Evolutionary conservation across 2,797 vertebrate genomes (phyloP).

Genomic region (Scomberomorus guttatus): DNA sequence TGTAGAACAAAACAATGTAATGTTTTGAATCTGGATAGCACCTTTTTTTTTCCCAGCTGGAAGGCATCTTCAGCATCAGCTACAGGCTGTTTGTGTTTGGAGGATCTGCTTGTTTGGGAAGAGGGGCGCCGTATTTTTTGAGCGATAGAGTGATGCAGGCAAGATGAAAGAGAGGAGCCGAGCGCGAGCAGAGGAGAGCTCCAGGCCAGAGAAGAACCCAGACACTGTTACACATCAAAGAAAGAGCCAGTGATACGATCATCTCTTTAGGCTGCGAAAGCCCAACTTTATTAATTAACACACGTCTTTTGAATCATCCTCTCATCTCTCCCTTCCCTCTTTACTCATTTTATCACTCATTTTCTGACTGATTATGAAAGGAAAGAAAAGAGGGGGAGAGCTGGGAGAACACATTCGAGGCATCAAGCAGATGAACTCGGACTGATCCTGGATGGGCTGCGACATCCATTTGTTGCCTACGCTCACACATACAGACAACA

Average conservation of each 20-base stretch:
- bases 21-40: conserved; percentile 30
- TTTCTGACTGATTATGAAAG: conserved; percentile 54
- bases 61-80: conserved; percentile 37
- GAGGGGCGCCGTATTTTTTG: conserved; percentile 29
- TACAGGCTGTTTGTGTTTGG: conserved; percentile 40
- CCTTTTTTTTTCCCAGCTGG: conserved; percentile 18
- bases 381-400: neutral
- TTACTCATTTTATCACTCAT: conserved; percentile 58
- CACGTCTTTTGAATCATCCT: conserved; percentile 68
- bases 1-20: conserved; percentile 23
- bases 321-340: conserved; percentile 54
- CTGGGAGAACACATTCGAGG: conserved; percentile 29
- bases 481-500: conserved; percentile 36
- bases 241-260: conserved; percentile 72
- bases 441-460: conserved; percentile 39
- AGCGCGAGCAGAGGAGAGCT: conserved; percentile 62
- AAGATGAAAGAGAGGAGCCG: conserved; percentile 64
- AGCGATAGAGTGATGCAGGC: conserved; percentile 59
- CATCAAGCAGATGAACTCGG: conserved; percentile 33
- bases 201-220: conserved; percentile 73
- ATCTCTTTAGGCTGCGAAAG: conserved; percentile 70
- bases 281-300: conserved; percentile 82
- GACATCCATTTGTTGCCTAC: conserved; percentile 61
- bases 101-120: conserved; percentile 48
- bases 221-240: conserved; percentile 82